Evolutionary conservation across 2,113 vertebrate genomes (phyloP), one percentile per base, ranked within the genome.

Genomic region (Stigmatopora nigra): DNA sequence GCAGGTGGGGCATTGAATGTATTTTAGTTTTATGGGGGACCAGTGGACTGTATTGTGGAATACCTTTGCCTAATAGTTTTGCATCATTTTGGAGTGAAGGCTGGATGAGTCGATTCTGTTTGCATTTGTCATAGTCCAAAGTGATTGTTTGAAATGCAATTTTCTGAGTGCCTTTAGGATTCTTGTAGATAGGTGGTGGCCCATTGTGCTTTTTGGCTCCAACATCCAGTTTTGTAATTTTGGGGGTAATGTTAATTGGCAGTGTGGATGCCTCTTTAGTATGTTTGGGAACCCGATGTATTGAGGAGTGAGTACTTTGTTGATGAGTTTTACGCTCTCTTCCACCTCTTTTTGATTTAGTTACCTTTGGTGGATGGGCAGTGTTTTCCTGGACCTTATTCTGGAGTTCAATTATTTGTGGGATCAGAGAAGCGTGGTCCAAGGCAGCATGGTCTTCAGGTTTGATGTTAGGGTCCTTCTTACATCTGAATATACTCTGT

Each of bases 161-260:
- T 61, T 61, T n/a, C 13, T 61, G 59, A 45, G 59, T 22, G 38
- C 12, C 41, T 22, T 12, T 46, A 20, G n/a, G 19, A 61, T 61
- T 61, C 41, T 61, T 61, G 19, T 61, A 15, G 19, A 45, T 45
- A 14, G n/a, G 12, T 22, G 41, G 12, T 6, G 41, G 59, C 19
- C 19, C 19, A 22, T 15, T 61, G 12, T 44, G 38, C 41, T 22
- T 38, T 13, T 45, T 44, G n/a, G 41, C 4, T 20, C n/a, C 45
- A 45, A 46, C 41, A 61, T 61, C 59, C 59, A 61, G 41, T 61
- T 61, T 61, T 19, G 59, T 61, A 22, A 61, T 45, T 61, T 61
- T 45, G 7, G 59, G 59, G 19, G n/a, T 19, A 8, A 61, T 61
- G 12, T 19, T 14, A 19, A 45, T 45, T 38, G 59, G 36, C 44